These are phyloP conservation scores for Apaloderma vittatum DNA, from an alignment of 2,113 vertebrate species.

Conservation along the genomic window DNA sequence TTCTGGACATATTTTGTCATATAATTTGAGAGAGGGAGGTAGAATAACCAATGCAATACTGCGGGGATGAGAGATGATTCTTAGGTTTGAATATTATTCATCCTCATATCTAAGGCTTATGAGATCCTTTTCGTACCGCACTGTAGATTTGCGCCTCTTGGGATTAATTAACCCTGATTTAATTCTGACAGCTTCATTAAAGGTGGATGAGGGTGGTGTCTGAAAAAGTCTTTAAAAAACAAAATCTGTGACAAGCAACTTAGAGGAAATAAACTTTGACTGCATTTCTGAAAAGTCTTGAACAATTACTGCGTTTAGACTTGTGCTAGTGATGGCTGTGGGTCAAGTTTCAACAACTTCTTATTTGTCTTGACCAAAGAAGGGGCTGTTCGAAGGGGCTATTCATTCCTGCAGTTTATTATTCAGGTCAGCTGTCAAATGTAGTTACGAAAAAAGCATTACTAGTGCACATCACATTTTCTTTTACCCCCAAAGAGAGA, in stretches of 20 bases:
- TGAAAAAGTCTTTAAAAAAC: not conserved
- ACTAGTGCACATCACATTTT: not conserved
- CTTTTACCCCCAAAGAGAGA: not conserved
- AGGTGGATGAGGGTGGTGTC: not conserved
- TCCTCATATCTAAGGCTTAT: not conserved
- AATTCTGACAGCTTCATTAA: not conserved
- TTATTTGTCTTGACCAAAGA: not conserved
- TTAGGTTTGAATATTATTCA: not conserved
- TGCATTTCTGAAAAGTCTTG: not conserved
- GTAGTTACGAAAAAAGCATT: not conserved
- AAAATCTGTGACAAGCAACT: not conserved
- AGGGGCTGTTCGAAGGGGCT: not conserved
- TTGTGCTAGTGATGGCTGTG: not conserved
- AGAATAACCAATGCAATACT: not conserved
- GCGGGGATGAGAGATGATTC: not conserved
- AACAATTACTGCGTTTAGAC: not conserved
- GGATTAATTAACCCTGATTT: conserved; percentile 10
- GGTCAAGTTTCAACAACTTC: not conserved
- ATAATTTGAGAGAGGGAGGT: not conserved
- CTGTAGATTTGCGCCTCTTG: not conserved
- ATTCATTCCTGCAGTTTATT: not conserved
- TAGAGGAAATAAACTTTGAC: not conserved
- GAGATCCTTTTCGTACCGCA: not conserved
- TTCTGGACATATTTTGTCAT: not conserved
- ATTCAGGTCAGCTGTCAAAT: not conserved